Evolutionary conservation across 2,888 invertebrate species (phyloP).

Genomic region (Saturnia pavonia): DNA sequence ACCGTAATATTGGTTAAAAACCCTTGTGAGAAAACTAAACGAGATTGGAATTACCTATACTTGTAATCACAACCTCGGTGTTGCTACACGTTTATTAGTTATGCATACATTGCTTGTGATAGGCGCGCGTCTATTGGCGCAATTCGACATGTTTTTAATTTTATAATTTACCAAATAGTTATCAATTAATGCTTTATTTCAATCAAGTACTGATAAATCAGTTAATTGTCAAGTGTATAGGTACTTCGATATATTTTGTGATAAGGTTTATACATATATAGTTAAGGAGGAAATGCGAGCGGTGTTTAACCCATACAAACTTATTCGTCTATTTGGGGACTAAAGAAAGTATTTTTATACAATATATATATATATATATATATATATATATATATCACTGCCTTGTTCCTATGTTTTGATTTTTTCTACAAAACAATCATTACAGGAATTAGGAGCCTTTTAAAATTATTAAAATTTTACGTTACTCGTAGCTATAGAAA

Average conservation of each 20-base stretch:
- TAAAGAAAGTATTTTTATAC: too few species aligned
- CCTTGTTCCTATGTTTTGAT: too few species aligned
- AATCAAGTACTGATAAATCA: background rate
- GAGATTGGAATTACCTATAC: background rate
- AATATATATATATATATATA: too few species aligned
- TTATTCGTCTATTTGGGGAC: too few species aligned
- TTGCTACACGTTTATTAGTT: background rate
- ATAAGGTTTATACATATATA: background rate
- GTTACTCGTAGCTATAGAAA: too few species aligned
- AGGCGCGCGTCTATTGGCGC: background rate
- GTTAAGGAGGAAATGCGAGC: background rate
- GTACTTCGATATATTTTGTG: background rate
- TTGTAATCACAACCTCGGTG: background rate
- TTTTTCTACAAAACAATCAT: too few species aligned
- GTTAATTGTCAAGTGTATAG: background rate
- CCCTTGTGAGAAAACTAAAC: constrained; percentile 2
- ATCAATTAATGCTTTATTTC: background rate
- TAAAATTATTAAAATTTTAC: too few species aligned
- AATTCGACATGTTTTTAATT: background rate
- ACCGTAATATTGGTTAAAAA: background rate
- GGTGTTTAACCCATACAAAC: too few species aligned
- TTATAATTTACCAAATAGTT: background rate
- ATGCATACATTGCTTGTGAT: background rate
- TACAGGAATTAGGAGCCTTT: too few species aligned
- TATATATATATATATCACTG: too few species aligned